These are phyloP conservation scores for Plusia festucae DNA, from an alignment of 2,888 invertebrate genomes.

Conservation along the genomic window DNA sequence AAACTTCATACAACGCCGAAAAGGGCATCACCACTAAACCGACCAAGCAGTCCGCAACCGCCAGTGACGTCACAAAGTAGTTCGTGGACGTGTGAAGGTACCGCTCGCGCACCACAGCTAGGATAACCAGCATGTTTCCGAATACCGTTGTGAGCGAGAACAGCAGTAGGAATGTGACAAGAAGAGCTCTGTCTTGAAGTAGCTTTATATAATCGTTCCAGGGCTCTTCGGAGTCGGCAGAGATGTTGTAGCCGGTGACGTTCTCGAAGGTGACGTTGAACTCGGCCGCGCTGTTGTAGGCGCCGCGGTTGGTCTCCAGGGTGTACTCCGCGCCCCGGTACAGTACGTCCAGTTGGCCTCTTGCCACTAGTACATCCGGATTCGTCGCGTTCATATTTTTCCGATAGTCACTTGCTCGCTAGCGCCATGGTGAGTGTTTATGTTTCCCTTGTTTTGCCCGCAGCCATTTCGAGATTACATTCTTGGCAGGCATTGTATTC, in stretches of 20 bases:
- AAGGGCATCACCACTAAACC: conserved; percentile 99
- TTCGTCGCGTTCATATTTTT: conserved; percentile 86
- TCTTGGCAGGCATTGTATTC: conserved; percentile 86
- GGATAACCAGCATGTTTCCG: conserved; percentile 98
- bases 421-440: conserved; percentile 86
- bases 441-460: conserved; percentile 85
- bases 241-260: conserved; percentile 70
- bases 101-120: conserved; percentile 97
- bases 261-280: conserved; percentile 80
- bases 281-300: conserved; percentile 74
- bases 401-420: conserved; percentile 78
- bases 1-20: conserved; percentile 96
- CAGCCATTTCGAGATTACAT: conserved; percentile 87
- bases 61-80: conserved; percentile 98
- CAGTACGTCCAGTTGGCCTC: conserved; percentile 79
- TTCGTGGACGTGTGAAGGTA: conserved; percentile 99
- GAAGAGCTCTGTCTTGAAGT: conserved; percentile 91
- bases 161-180: conserved; percentile 94
- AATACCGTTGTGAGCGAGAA: conserved; percentile 98
- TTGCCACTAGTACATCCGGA: conserved; percentile 81
- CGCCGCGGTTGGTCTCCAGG: conserved; percentile 66
- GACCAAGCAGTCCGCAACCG: conserved; percentile 98
- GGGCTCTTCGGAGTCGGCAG: conserved; percentile 71
- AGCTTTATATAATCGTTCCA: conserved; percentile 86
- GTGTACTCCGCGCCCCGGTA: conserved; percentile 78